phyloP scores from a whole-genome alignment of 2,888 invertebrate species.

The Conus canariensis region DNA sequence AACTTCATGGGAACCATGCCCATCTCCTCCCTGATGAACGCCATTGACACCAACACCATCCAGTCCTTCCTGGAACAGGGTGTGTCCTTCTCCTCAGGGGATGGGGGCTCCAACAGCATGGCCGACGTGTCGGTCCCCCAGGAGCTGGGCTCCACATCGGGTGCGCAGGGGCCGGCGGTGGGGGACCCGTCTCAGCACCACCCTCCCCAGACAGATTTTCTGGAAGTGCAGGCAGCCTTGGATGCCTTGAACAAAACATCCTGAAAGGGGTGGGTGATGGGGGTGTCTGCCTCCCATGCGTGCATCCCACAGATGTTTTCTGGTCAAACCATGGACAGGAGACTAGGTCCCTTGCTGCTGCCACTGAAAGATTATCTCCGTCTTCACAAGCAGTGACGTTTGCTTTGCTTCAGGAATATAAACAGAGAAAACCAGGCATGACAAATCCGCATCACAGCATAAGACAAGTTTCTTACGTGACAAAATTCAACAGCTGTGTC shows the following conservation, averaged over 20 bases:
- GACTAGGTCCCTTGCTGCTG: background rate
- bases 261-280: background rate
- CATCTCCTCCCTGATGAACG: conserved; percentile 24
- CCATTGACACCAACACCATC: conserved; percentile 38
- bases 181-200: no score
- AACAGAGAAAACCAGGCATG: no score
- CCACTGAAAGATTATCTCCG: background rate
- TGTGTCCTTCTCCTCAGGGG: conserved; percentile 37
- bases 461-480: no score
- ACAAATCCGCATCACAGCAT: no score
- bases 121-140: background rate
- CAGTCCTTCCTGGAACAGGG: conserved; percentile 38
- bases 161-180: background rate
- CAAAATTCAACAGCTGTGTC: no score
- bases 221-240: conserved; percentile 38
- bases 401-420: no score
- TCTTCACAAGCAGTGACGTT: no score
- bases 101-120: conserved; percentile 36
- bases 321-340: background rate
- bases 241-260: conserved; percentile 37
- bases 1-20: conserved; percentile 36
- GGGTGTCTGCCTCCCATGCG: background rate
- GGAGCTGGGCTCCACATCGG: background rate
- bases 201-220: conserved; percentile 3
- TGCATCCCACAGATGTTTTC: background rate